Evolutionary conservation across 2,797 vertebrate species (phyloP).

Genomic region (Potorous gilbertii): DNA sequence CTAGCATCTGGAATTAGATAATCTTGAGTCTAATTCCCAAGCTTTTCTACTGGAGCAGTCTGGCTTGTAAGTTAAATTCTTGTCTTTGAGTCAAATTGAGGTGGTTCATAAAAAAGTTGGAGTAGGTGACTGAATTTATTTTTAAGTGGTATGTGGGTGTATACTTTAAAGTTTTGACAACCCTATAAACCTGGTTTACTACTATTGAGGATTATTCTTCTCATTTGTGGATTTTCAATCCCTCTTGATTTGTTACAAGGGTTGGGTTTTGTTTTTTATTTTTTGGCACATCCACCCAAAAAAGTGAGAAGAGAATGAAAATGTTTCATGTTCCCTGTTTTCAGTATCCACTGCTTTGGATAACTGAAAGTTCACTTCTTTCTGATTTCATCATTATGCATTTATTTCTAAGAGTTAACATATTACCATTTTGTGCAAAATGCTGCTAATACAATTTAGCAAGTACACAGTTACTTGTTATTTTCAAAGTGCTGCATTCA

Average conservation of each 20-base stretch:
- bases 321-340: background rate
- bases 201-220: background rate
- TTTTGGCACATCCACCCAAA: background rate
- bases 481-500: background rate
- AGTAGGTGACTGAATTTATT: background rate
- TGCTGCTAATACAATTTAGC: background rate
- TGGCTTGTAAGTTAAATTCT: background rate
- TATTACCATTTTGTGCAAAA: background rate
- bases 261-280: background rate
- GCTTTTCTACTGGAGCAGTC: background rate
- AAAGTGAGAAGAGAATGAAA: background rate
- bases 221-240: background rate
- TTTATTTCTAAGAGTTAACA: background rate
- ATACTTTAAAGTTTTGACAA: background rate
- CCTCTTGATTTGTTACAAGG: background rate
- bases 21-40: background rate
- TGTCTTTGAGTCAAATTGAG: constrained; percentile 38
- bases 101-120: background rate
- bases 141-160: background rate
- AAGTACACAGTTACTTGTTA: background rate
- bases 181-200: background rate
- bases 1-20: background rate
- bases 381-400: background rate
- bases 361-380: background rate
- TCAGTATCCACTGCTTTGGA: background rate